Conservation (phyloP, 2,797 vertebrate species). For the Limosa lapponica region DNA sequence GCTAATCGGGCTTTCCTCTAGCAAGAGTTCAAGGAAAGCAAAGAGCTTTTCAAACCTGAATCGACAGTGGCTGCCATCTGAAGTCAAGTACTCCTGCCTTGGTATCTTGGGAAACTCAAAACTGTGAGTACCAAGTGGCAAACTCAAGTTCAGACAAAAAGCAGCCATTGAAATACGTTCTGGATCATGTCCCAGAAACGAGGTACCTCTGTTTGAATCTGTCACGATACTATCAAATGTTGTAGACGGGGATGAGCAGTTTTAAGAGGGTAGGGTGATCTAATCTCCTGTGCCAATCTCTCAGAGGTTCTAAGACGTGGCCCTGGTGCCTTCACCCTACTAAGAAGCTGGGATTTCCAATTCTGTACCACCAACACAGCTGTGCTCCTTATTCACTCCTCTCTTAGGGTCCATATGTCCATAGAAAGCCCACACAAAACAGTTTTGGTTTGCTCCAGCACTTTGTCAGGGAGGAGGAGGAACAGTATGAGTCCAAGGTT, state of each 20-base stretch:
- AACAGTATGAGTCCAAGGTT: not conserved
- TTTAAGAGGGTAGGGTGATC: not conserved
- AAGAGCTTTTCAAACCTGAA: not conserved
- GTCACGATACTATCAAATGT: not conserved
- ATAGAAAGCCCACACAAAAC: not conserved
- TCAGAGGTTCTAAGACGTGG: not conserved
- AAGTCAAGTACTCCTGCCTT: not conserved
- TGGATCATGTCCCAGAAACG: not conserved
- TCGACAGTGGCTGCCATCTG: not conserved
- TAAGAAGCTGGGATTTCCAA: not conserved
- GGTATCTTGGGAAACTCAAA: not conserved
- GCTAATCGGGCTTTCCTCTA: not conserved
- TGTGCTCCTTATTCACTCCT: not conserved
- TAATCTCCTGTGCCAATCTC: not conserved
- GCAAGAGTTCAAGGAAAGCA: not conserved
- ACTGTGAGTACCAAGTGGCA: not conserved
- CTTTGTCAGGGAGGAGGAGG: not conserved
- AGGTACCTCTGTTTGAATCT: not conserved
- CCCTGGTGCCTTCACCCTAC: not conserved
- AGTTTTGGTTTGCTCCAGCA: not conserved
- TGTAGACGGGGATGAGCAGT: not conserved
- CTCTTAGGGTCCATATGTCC: not conserved
- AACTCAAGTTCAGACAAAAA: not conserved
- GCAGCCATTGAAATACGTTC: not conserved
- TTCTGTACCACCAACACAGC: not conserved